Conservation (phyloP, 2,113 vertebrate species). For the Coryphaenoides rupestris region DNA sequence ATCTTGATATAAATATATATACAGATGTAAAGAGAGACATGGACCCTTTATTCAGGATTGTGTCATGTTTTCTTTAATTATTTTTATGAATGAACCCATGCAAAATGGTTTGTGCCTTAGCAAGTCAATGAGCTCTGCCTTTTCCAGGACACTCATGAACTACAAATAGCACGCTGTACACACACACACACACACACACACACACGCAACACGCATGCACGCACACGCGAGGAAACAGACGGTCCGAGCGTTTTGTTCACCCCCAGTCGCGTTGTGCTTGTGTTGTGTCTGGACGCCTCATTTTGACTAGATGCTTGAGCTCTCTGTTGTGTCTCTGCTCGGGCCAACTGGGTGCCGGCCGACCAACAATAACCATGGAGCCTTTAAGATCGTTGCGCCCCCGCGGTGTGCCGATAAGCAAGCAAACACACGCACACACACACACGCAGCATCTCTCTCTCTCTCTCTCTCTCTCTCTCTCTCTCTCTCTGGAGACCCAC, state of each 20-base stretch:
- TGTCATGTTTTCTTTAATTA: no score
- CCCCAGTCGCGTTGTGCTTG: slow-evolving; percentile 37
- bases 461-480: no score
- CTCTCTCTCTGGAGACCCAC: slow-evolving; percentile 18
- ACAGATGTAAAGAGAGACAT: no score
- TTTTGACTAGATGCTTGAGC: slow-evolving; percentile 61
- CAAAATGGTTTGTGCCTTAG: slow-evolving; percentile 56
- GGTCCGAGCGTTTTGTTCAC: slow-evolving; percentile 4
- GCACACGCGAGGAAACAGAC: slow-evolving; percentile 1
- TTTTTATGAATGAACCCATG: slow-evolving; percentile 30
- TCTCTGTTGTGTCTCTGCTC: slow-evolving; percentile 65
- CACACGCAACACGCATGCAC: slow-evolving; percentile 2
- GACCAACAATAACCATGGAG: slow-evolving; percentile 47
- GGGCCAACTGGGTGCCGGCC: slow-evolving; percentile 34
- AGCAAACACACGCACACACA: slow-evolving; percentile 21
- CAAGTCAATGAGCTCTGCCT: slow-evolving; percentile 36
- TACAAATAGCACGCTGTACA: slow-evolving; percentile 23
- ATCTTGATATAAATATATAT: no score
- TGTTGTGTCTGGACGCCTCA: slow-evolving; percentile 67
- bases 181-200: slow-evolving; percentile 13
- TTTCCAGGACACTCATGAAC: slow-evolving; percentile 23
- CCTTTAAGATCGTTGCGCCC: slow-evolving; percentile 35
- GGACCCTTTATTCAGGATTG: slow-evolving; percentile 29
- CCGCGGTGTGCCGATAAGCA: slow-evolving; percentile 28
- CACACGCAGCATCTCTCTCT: background rate